phyloP scores from a whole-genome alignment of 2,888 invertebrate genomes.

The Invenusta paracnida region DNA sequence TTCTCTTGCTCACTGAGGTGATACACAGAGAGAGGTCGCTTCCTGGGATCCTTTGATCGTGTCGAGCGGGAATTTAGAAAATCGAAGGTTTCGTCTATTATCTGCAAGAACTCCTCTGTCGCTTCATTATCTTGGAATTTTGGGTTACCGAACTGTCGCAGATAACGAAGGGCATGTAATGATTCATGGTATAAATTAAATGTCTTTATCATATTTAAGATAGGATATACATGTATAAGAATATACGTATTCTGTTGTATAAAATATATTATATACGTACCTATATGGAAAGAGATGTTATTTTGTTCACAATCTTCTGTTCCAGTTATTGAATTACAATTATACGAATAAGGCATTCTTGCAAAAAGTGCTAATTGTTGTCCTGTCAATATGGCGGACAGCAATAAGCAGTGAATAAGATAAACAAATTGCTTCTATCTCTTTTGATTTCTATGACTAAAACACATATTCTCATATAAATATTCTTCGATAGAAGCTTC shows the following conservation, averaged over 20 bases:
- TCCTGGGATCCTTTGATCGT: background rate
- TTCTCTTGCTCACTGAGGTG: background rate
- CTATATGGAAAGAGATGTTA: background rate
- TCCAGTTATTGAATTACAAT: background rate
- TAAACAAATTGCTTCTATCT: no score
- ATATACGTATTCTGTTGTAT: no score
- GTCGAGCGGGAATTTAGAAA: background rate
- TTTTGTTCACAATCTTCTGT: constrained; percentile 7
- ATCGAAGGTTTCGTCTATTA: background rate
- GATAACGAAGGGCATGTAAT: no score
- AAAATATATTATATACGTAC: background rate
- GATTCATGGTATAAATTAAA: no score
- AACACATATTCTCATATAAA: no score
- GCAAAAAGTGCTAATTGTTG: background rate
- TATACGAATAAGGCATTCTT: constrained; percentile 16
- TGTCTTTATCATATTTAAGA: no score
- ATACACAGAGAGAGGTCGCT: background rate
- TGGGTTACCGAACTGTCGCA: background rate
- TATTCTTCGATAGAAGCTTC: no score
- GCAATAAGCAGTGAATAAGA: no score
- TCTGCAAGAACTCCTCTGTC: background rate
- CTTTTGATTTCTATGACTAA: no score
- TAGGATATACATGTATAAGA: no score
- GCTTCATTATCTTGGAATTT: background rate
- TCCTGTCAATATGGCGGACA: no score